phyloP scores from a whole-genome alignment of 2,113 vertebrate genomes.

The Podarcis raffonei region DNA sequence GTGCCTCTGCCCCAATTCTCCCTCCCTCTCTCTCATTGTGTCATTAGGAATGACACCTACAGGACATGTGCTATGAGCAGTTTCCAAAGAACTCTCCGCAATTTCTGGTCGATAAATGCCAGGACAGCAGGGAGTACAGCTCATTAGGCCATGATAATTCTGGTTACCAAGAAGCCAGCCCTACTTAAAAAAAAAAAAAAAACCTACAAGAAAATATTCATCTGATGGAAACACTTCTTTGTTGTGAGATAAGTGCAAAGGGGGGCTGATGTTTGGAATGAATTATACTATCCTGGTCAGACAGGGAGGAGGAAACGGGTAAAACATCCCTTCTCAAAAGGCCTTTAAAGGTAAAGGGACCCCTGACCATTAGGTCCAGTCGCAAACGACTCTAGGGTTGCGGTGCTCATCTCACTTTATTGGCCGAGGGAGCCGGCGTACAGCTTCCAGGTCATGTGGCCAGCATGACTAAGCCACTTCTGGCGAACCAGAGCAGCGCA shows the following conservation, averaged over 20 bases:
- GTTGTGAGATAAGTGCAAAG: not conserved
- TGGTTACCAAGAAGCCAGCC: conserved; percentile 14
- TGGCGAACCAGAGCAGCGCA: too few relatives aligned
- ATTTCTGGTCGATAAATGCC: conserved; percentile 49
- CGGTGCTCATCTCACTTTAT: too few relatives aligned
- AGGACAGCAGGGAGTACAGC: conserved; percentile 33
- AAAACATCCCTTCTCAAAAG: conserved; percentile 33
- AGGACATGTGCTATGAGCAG: conserved; percentile 32
- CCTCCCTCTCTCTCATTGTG: conserved; percentile 19
- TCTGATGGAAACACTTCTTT: not conserved
- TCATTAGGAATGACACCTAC: conserved; percentile 50
- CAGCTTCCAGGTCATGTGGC: too few relatives aligned
- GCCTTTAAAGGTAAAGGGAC: not conserved
- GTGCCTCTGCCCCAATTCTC: conserved; percentile 13
- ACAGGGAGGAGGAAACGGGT: rapidly evolving
- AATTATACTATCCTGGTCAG: not conserved
- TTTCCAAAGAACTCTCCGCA: conserved; percentile 55
- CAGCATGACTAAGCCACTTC: too few relatives aligned
- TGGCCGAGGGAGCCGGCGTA: too few relatives aligned
- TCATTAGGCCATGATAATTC: conserved; percentile 41
- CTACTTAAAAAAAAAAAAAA: not conserved
- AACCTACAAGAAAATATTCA: conserved; percentile 26
- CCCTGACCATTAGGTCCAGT: too few relatives aligned
- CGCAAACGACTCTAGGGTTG: too few relatives aligned
- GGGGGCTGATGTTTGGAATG: conserved; percentile 2